Base-by-base conservation (phyloP, 2,888 invertebrate genomes). In the Scaeva pyrastri region DNA sequence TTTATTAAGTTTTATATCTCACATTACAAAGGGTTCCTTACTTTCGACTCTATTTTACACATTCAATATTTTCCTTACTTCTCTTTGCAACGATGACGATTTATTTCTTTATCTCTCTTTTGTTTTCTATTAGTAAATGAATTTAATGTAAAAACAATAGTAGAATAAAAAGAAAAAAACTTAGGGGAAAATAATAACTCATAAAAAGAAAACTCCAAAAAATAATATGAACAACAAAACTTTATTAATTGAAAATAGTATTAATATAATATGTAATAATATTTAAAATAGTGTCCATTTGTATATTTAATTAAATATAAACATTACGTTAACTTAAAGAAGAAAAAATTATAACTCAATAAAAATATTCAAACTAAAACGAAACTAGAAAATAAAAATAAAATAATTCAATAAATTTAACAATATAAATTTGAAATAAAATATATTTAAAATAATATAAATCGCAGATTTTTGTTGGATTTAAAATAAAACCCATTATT, bases 1-100 rank as follows among this genome's bases (percentile, higher is more conserved):
- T 85, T 85, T 81, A 85, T 85, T 85, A 5, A 68, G 48, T 72
- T 85, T 81, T 60, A 70, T 56, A 41, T 75, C 68, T 66, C 68
- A 72, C 84, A 71, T 68, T 85, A 72, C 26, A 85, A 75, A 68
- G 66, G 80, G 45, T 58, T 21, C 45, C 39, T 52, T 45, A 55
- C 39, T 21, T 68, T 39, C 55, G 62, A 76, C 81, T 21, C 62
- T 70, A 52, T 73, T 62, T 50, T 73, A 66, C 58, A 71, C 71
- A 71, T 55, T 58, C 68, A 56, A 52, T 52, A 23, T 52, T 62
- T 60, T 23, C 5, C 19, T 60, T 52, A 19, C 45, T 52, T 43
- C 58, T 19, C 11, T 60, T 45, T 31, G 36, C 56, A 52, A 55
- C 41, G 39, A 56, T 36, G 26, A 14, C 16, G 39, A 21, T 23